Base-by-base conservation (phyloP, 2,797 vertebrate species). In the Melanotaenia trifasciata region DNA sequence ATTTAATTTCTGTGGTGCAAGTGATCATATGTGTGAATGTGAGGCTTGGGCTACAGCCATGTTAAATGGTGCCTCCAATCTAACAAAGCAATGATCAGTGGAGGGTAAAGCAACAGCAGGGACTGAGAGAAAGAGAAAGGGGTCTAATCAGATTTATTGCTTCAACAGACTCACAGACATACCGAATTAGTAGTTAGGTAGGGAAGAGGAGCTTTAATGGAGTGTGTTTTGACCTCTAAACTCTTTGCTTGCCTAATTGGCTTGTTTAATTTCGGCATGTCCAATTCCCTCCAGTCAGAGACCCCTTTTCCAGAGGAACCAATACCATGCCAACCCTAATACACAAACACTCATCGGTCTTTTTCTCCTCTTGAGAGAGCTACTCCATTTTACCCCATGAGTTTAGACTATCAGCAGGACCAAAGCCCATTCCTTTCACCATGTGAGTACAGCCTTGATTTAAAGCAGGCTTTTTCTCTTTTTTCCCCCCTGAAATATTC, bases 101-200 rank as follows among this genome's bases (percentile, higher is more conserved):
- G 67, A 79, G 79, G 74, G 65, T 74, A 80, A 88, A 81, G 81
- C 78, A 85, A 85, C 68, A 76, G 78, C 51, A 77, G 84, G 63
- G 47, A 70, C 70, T 53, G 53, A 73, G 67, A 72, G 67, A 72
- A 26, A 74, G 66, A 78, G 54, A 71, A 67, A 60, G 79, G 64
- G 78, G 75, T 83, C 84, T 92, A 88, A 93, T 93, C 89, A 90
- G 85, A 92, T 93, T 90, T 92, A 87, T 84, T 89, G 89, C 90
- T 87, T 87, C 85, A 86, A 80, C 78, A 90, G 68, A 86, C 83
- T 83, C 74, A 26, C 67, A 81, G 83, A 74, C 81, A 73, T 53
- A 83, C 71, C 63, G 80, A 78, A 80, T 85, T 78, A 72, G 83
- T 70, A 79, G 81, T 84, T 80, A 78, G 83, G 74, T 79, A 77